Evolutionary conservation across 2,113 vertebrate genomes (phyloP).

Genomic region (Tauraco erythrolophus): DNA sequence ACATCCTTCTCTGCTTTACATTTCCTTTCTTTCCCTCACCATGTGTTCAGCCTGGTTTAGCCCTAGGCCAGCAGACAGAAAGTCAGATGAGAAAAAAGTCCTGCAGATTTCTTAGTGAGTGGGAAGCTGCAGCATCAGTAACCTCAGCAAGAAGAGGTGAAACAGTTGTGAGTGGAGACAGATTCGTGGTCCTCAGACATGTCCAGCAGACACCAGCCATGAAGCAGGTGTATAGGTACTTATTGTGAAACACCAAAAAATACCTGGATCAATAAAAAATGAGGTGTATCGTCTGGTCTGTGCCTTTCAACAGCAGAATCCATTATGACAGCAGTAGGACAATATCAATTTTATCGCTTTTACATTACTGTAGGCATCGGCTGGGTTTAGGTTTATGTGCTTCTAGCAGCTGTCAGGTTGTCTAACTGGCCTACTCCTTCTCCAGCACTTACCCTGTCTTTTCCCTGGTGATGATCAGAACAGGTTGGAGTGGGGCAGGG

Average conservation of each 20-base stretch:
- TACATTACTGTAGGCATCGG: background rate
- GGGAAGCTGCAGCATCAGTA: background rate
- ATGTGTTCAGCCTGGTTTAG: constrained; percentile 36
- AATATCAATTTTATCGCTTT: background rate
- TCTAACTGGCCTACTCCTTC: background rate
- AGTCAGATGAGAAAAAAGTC: background rate
- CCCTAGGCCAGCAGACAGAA: background rate
- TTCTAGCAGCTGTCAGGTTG: background rate
- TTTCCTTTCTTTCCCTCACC: constrained; percentile 17
- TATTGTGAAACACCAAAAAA: background rate
- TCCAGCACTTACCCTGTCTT: background rate
- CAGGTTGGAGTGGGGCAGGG: background rate
- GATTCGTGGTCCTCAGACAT: background rate
- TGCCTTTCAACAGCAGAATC: background rate
- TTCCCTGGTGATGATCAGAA: background rate
- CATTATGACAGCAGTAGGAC: background rate
- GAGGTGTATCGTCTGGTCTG: background rate
- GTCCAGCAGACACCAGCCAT: background rate
- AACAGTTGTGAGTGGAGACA: background rate
- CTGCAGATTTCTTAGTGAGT: constrained; percentile 1
- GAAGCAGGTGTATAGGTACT: background rate
- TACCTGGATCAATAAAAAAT: background rate
- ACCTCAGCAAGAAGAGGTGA: background rate
- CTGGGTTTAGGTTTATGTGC: background rate
- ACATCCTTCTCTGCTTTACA: constrained; percentile 54